Conservation (phyloP, 2,888 invertebrate species). For the Plusia festucae region DNA sequence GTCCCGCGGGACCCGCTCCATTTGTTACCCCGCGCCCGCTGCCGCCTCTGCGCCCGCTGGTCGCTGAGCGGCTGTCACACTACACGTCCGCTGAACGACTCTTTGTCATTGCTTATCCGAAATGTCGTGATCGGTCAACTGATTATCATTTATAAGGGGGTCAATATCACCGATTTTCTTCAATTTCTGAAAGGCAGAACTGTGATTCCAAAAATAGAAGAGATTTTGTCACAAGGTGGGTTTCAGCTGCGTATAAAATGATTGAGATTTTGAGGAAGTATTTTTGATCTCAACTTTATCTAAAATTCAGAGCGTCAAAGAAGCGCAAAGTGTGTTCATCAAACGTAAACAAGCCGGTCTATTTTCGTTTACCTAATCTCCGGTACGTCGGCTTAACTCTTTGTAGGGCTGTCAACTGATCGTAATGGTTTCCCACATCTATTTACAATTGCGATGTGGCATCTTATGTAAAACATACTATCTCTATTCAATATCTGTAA, state of each 20-base stretch:
- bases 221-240: neutral
- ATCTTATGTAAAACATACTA: neutral
- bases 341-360: constrained; percentile 71
- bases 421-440: constrained; percentile 42
- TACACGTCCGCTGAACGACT: constrained; percentile 59
- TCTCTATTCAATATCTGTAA: constrained; percentile 1
- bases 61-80: constrained; percentile 51
- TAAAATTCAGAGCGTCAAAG: constrained; percentile 68
- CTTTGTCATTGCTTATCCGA: constrained; percentile 75
- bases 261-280: constrained; percentile 39
- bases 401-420: constrained; percentile 59
- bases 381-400: constrained; percentile 62
- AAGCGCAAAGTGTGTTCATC: constrained; percentile 66
- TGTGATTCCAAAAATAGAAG: too few relatives aligned
- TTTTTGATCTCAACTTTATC: constrained; percentile 50
- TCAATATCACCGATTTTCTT: constrained; percentile 28
- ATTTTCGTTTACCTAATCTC: constrained; percentile 80
- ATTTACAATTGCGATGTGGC: constrained; percentile 20
- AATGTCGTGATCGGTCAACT: constrained; percentile 68
- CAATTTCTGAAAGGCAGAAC: constrained; percentile 4
- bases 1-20: constrained; percentile 71
- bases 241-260: constrained; percentile 7
- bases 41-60: constrained; percentile 36
- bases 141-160: constrained; percentile 42
- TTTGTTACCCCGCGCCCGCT: constrained; percentile 69